These are phyloP conservation scores for Gibbula magus DNA, from an alignment of 2,888 invertebrate species.

Conservation along the genomic window DNA sequence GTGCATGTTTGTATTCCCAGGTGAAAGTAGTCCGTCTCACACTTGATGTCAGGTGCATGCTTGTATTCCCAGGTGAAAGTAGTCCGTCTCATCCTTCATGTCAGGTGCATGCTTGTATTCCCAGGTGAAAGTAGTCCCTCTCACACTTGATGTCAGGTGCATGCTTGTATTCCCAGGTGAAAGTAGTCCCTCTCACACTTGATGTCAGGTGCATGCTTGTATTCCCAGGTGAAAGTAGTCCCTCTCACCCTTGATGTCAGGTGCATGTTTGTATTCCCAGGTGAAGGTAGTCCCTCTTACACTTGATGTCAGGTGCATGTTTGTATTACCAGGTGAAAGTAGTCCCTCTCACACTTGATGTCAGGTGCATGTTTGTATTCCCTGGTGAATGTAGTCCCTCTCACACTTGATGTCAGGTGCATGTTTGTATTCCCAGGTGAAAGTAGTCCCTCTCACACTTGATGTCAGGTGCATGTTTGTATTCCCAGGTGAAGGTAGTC, in stretches of 20 bases:
- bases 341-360: slow-evolving; percentile 14
- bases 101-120: slow-evolving; percentile 48
- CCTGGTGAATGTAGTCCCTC: slow-evolving; percentile 74
- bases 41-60: no score
- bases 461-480: no score
- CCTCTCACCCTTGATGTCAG: not conserved
- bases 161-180: slow-evolving; percentile 74
- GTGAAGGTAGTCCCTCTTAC: slow-evolving; percentile 59
- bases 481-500: slow-evolving; percentile 75
- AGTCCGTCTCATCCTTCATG: slow-evolving; percentile 9
- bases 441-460: slow-evolving; percentile 44
- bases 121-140: slow-evolving; percentile 74
- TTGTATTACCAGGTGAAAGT: slow-evolving; percentile 73
- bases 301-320: no score
- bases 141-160: not conserved
- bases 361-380: slow-evolving; percentile 48
- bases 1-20: slow-evolving; percentile 72
- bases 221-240: slow-evolving; percentile 75
- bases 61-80: slow-evolving; percentile 75
- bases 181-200: slow-evolving; percentile 44
- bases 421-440: slow-evolving; percentile 74
- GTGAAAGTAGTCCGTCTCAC: slow-evolving; percentile 59
- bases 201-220: no score
- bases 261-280: slow-evolving; percentile 72
- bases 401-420: not conserved